Evolutionary conservation across 2,113 vertebrate species (phyloP), one percentile per base, ranked within the genome.

Genomic region (Illadopsis cleaveri): DNA sequence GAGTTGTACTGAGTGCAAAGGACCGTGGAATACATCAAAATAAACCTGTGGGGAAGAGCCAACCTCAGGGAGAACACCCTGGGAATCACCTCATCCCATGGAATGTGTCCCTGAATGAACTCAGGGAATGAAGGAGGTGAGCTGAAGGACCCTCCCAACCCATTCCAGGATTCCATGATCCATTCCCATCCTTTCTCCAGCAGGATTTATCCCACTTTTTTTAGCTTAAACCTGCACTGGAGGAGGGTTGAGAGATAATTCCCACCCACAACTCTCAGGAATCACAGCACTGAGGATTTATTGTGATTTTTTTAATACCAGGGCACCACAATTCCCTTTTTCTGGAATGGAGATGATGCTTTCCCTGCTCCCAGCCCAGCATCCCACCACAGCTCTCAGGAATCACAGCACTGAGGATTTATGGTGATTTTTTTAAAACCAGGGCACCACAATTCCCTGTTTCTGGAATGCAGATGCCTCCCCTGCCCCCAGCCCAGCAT

Each of bases 1-100:
- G 99, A 99, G 90, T 99, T 99, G 96, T 98, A 98, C 97, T 99
- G 99, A 17, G 99, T 99, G 97, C 99, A 99, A 62, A 99, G 98
- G 50, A 99, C 98, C 8, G 99, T 99, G 90, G 99, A 99, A 76
- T 99, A 99, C 99, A 99, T 99, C 84, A 99, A 71, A 94, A 99
- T 93, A 72, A 99, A 99, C 90, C 99, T 99, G 77, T 1, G 58
- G 94, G 18, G 30, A 78, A 71, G 48, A 15, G 38, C 5, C 7
- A 11, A 6, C 2, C 0, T 56, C 53, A 70, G 10, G 48, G 28
- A 24, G 1, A 4, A 2, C 0, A 2, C n/a, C 28, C 5, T 0
- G 7, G 24, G 35, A 53, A 12, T 1, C 2, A 0, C 27, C 45
- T 4, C 21, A 16, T 0, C 50, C 15, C 53, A 21, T 21, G 45